Evolutionary conservation across 2,888 invertebrate genomes (phyloP), one percentile per base, ranked within the genome.

Genomic region (Drosophila ustulata): DNA sequence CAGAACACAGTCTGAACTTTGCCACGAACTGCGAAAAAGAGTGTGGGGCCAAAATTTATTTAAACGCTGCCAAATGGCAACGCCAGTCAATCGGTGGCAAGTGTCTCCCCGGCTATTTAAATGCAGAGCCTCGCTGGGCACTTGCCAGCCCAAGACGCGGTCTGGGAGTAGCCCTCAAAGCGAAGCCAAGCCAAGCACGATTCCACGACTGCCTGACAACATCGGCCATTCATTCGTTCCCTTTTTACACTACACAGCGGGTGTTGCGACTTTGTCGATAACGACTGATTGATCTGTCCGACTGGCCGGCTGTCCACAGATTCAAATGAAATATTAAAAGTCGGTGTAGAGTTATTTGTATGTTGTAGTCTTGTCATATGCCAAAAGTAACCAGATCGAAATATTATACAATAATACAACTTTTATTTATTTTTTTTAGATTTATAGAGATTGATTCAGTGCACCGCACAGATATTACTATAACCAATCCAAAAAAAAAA

Each of bases 51-150:
- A 49, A 72, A 84, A 79, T 85, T 81, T 87, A 84, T 89, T 85
- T 85, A 84, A 89, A 78, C 75, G 84, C 85, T 85, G 83, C 89
- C 84, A 85, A 85, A 88, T 84, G 73, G 66, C 79, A 77, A 73
- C 50, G 71, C 64, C 34, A 77, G 71, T 81, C 85, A 71, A 74
- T 70, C 76, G 87, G 74, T 69, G 72, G 76, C 72, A 78, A 76
- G 63, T 86, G 86, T 58, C 58, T 53, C 46, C 18, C 41, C 30
- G 46, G 64, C 77, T 67, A 61, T 66, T 72, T 66, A 80, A 73
- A 74, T 70, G 51, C 47, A 50, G 53, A 66, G 77, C 63, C 63
- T 62, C 11, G 68, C 80, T 80, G 80, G 80, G 80, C 66, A 63
- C 41, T 66, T 82, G 82, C 82, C 79, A 81, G 70, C 59, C 55